phyloP scores from a whole-genome alignment of 2,888 invertebrate genomes.

The Epinotia brunnichana region DNA sequence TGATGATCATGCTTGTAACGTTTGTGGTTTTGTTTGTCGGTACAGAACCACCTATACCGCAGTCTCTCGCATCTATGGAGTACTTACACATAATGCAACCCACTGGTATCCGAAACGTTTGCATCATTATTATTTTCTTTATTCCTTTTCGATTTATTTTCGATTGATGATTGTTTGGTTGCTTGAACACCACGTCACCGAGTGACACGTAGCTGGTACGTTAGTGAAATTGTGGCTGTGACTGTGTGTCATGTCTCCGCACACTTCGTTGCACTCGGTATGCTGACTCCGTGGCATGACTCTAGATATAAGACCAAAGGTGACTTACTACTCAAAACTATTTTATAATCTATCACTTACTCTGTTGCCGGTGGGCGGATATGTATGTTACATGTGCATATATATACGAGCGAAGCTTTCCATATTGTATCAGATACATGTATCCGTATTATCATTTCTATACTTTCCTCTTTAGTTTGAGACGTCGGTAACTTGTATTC shows the following conservation, averaged over 20 bases:
- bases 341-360: slow-evolving; percentile 68
- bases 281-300: slow-evolving; percentile 68
- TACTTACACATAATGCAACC: slow-evolving; percentile 82
- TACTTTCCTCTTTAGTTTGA: slow-evolving; percentile 57
- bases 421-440: slow-evolving; percentile 68
- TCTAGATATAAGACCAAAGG: slow-evolving; percentile 77
- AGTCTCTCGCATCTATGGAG: slow-evolving; percentile 81
- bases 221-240: slow-evolving; percentile 81
- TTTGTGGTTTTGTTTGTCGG: slow-evolving; percentile 80
- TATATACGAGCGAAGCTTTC: slow-evolving; percentile 71
- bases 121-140: slow-evolving; percentile 66
- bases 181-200: slow-evolving; percentile 60
- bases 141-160: slow-evolving; percentile 57
- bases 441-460: slow-evolving; percentile 57
- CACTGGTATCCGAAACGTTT: slow-evolving; percentile 79
- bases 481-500: slow-evolving; percentile 56
- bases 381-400: slow-evolving; percentile 72
- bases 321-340: slow-evolving; percentile 90
- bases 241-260: slow-evolving; percentile 67
- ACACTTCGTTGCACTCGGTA: slow-evolving; percentile 62
- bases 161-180: slow-evolving; percentile 52
- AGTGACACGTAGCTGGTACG: slow-evolving; percentile 61
- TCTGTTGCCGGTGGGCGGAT: slow-evolving; percentile 61
- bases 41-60: slow-evolving; percentile 82
- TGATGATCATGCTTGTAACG: slow-evolving; percentile 73